Base-by-base conservation (phyloP, 2,888 invertebrate genomes). In the Nipponacmea schrenckii region DNA sequence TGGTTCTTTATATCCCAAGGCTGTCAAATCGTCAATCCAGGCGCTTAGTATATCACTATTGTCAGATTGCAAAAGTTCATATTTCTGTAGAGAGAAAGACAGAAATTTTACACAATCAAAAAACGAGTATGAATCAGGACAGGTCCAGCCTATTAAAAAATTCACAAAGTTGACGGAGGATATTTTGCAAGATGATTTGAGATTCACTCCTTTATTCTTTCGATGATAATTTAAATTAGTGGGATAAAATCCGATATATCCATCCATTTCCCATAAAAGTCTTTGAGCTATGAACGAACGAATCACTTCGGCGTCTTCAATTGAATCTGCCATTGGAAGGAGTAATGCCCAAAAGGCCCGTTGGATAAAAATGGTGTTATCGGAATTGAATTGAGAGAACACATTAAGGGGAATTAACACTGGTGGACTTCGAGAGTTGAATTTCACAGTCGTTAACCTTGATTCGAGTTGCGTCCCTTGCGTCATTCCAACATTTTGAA, bases 241-340 rank as follows among this genome's bases (percentile, higher is more conserved):
- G n/a, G 80, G 73, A 27, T 71, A 78, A 70, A 82, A 84, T 14
- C 75, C 82, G 10, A 85, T 50, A 44, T 74, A 67, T 1, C 76
- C 78, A 2, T 79, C 81, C 0, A 80, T 71, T 31, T 81, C 72
- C 78, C 80, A 79, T 48, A 85, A 44, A 2, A 85, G 76, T 64
- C 78, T 68, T 68, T 84, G 81, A 4, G 80, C 79, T 78, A 79
- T 84, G 71, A 82, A 85, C 0, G 83, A 74, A 39, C 85, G 70
- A 75, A 79, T 83, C 39, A 85, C 84, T 75, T 85, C 85, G 62
- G 77, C 77, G 10, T 75, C 79, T 62, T 84, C 66, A 48, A 81
- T 79, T 15, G 80, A 73, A 8, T 80, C 78, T 10, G 80, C 78
- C 1, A 77, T 72, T 2, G 83, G 83, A 67, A 85, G 70, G 17